Evolutionary conservation across 2,113 vertebrate genomes (phyloP).

Genomic region (Anser cygnoides): DNA sequence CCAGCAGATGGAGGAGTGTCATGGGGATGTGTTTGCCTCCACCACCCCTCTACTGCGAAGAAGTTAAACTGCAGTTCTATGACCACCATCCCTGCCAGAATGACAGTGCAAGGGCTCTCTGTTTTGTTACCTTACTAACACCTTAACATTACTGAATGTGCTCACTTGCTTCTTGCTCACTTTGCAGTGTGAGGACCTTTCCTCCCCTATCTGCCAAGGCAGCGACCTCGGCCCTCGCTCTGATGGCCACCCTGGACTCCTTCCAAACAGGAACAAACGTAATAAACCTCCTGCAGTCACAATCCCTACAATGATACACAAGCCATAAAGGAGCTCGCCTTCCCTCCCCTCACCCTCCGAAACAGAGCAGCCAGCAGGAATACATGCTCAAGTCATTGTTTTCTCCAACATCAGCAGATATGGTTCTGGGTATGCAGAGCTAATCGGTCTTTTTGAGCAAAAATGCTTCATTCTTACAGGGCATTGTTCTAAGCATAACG

Average conservation of each 20-base stretch:
- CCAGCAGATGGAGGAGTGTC: not conserved
- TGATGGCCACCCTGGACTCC: not conserved
- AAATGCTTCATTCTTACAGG: slow-evolving; percentile 37
- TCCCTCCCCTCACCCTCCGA: not conserved
- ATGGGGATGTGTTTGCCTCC: not conserved
- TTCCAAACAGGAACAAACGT: not conserved
- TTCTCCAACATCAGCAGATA: slow-evolving; percentile 48
- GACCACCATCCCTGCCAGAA: not conserved
- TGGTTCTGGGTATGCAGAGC: not conserved
- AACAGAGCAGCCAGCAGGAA: not conserved
- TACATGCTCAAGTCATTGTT: not conserved
- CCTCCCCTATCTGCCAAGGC: not conserved
- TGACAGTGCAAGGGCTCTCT: accelerated
- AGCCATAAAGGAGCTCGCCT: not conserved
- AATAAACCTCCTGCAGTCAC: not conserved
- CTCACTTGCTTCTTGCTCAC: not conserved
- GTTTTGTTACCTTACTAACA: not conserved
- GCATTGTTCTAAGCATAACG: slow-evolving; percentile 34
- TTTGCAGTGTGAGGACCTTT: not conserved
- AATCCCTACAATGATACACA: not conserved
- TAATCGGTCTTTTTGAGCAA: not conserved
- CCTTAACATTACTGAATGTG: not conserved
- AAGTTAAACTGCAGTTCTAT: not conserved
- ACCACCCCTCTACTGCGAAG: not conserved
- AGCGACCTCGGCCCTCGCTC: not conserved